A percentile compares a stretch with the other conserved stretches of the same genome.
phyloP scores from a whole-genome alignment of 2,888 invertebrate genomes.

The Geophilus truncorum region DNA sequence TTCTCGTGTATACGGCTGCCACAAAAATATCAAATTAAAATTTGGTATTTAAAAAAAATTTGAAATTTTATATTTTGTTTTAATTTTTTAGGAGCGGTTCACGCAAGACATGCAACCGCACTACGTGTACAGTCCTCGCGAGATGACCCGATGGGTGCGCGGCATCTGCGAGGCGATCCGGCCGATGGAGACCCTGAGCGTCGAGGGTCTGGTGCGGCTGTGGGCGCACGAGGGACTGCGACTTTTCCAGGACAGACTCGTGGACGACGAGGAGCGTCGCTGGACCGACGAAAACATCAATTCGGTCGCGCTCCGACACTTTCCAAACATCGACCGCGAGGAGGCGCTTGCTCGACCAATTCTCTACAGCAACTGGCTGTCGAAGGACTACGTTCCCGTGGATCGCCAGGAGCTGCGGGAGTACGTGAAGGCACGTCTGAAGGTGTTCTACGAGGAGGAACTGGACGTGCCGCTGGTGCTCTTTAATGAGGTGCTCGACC shows the following conservation, averaged over 20 bases:
- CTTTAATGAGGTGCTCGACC: slow-evolving; percentile 98
- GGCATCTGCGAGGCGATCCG: slow-evolving; percentile 98
- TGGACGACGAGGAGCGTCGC: slow-evolving; percentile 85
- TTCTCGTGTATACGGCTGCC: no score
- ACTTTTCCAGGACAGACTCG: slow-evolving; percentile 81
- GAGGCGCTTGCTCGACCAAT: slow-evolving; percentile 88
- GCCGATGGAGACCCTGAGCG: slow-evolving; percentile 81
- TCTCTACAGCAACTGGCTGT: slow-evolving; percentile 97
- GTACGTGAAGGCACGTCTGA: slow-evolving; percentile 93
- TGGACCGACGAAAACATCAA: slow-evolving; percentile 99
- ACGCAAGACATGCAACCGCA: slow-evolving; percentile 99
- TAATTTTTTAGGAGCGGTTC: slow-evolving; percentile 66
- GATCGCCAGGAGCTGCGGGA: slow-evolving; percentile 90
- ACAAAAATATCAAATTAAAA: no score
- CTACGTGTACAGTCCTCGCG: slow-evolving; percentile 97
- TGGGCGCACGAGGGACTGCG: slow-evolving; percentile 99
- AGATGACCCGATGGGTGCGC: slow-evolving; percentile 99
- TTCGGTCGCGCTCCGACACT: slow-evolving; percentile 84
- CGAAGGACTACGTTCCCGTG: slow-evolving; percentile 96
- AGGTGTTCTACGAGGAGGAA: slow-evolving; percentile 99
- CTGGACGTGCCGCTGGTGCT: slow-evolving; percentile 95
- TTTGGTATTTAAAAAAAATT: no score
- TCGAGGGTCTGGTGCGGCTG: slow-evolving; percentile 92
- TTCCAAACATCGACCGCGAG: slow-evolving; percentile 80
- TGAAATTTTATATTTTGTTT: background rate